Evolutionary conservation across 2,797 vertebrate genomes (phyloP).

Genomic region (Lacerta agilis): DNA sequence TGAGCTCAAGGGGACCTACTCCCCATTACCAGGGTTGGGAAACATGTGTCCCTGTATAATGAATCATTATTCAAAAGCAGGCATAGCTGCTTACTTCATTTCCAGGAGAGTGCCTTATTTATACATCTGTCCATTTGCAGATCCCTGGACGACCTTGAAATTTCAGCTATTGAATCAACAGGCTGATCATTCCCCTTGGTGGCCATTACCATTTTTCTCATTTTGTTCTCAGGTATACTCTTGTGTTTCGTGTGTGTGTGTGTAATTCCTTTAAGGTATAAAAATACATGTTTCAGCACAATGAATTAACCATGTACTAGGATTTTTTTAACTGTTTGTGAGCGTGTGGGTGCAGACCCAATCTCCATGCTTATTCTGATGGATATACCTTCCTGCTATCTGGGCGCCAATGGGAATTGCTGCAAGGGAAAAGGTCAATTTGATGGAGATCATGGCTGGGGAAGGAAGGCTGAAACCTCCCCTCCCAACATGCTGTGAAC

Average conservation of each 20-base stretch:
- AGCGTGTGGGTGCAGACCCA: not conserved
- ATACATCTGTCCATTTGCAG: not conserved
- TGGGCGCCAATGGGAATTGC: not conserved
- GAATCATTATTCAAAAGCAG: not conserved
- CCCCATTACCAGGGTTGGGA: too few relatives aligned
- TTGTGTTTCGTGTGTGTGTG: slow-evolving; percentile 21
- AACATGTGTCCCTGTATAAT: too few relatives aligned
- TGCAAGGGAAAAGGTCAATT: not conserved
- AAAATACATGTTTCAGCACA: slow-evolving; percentile 47
- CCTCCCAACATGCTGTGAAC: not conserved
- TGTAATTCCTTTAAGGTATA: not conserved
- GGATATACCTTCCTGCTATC: slow-evolving; percentile 28
- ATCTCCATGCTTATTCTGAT: not conserved
- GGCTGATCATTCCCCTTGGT: slow-evolving; percentile 40
- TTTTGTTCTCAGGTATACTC: slow-evolving; percentile 45
- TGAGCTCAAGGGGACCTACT: not conserved
- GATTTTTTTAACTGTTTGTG: slow-evolving; percentile 12
- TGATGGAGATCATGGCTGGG: not conserved
- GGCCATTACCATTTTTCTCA: not conserved
- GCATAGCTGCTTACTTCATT: not conserved
- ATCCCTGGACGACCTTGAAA: not conserved
- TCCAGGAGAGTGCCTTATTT: not conserved
- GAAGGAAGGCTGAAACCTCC: not conserved
- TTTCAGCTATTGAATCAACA: not conserved
- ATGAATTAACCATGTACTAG: slow-evolving; percentile 30